Base-by-base conservation (phyloP, 2,888 invertebrate genomes). In the Spisula subtruncata region DNA sequence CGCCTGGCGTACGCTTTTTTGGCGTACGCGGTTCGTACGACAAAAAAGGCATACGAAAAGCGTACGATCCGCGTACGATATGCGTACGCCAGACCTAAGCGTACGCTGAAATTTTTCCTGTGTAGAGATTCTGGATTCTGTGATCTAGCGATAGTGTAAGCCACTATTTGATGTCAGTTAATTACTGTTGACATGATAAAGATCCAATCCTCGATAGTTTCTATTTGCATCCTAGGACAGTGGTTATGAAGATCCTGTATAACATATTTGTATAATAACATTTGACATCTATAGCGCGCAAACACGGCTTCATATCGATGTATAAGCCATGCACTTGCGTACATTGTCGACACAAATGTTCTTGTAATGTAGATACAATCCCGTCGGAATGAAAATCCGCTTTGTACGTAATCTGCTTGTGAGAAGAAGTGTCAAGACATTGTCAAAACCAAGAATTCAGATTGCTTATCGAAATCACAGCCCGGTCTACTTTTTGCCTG, bases 151-250 rank as follows among this genome's bases (percentile, higher is more conserved):
- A 75, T 75, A 75, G 32, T 35, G 35, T 29, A 75, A 35, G 16
- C 75, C 32, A 25, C 75, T 75, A 75, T 75, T 75, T 75, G 75
- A 75, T 32, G 35, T 75, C 75, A 16, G 75, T 75, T 75, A 32
- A 75, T 75, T 75, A 75, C n/a, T 18, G 32, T 29, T 75, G 75
- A 75, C 75, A 75, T 75, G 75, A 75, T 75, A 75, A 75, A 32
- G 32, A 75, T 75, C 75, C 35, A 35, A 16, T 75, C 14, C 35
- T 32, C 75, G 75, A 1, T 75, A 75, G 16, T 35, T 75, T 75
- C 75, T 75, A 75, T 32, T 75, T 75, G 5, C 75, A 75, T 75
- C 75, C 16, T 75, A 75, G 32, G 18, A 16, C 29, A 32, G 20
- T 16, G 18, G 35, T 1, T 75, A 29, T 75, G 75, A 32, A 14